Evolutionary conservation across 2,797 vertebrate species (phyloP), one percentile per base, ranked within the genome.

Genomic region (Centropyge bicolor): DNA sequence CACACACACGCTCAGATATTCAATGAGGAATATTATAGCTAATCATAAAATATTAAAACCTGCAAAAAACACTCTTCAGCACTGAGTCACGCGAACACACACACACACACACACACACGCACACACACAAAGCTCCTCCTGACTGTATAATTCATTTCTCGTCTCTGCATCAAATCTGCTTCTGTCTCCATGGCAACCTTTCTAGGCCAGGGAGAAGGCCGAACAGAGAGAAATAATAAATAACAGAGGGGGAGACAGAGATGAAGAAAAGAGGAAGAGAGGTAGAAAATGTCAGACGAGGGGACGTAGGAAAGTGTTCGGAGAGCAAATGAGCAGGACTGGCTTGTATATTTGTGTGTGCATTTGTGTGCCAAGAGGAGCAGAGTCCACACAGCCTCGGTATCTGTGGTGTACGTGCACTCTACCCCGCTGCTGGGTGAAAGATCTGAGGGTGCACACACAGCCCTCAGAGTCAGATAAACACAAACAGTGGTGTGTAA

Each of bases 101-200:
- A 60, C 56, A 54, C 52, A 63, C 67, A 72, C 46, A 76, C 59
- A 70, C 57, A 63, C 54, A 51, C 70, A 60, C 61, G 74, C 59
- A 51, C 11, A 73, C 40, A 66, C 19, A 83, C 52, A 69, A 0
- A 71, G 74, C 82, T 81, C 77, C 76, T 55, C 40, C 86, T 64
- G 84, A 91, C 91, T 94, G 88, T 91, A 94, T 93, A 91, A 95
- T 95, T 94, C 82, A 94, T 94, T 90, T 92, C 88, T 86, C 57
- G 45, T 92, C 90, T 87, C 93, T 86, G 88, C 90, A 87, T 94
- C 91, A 93, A 93, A 94, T 94, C 93, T 92, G 91, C 94, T 94
- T 90, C 91, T 92, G 94, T 95, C 93, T 89, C 94, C 93, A 95
- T 95, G 91, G 94, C 92, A 95, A 96, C 95, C 76, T 92, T 93